Conservation (phyloP, 2,113 vertebrate genomes). For the Trogon surrucura region DNA sequence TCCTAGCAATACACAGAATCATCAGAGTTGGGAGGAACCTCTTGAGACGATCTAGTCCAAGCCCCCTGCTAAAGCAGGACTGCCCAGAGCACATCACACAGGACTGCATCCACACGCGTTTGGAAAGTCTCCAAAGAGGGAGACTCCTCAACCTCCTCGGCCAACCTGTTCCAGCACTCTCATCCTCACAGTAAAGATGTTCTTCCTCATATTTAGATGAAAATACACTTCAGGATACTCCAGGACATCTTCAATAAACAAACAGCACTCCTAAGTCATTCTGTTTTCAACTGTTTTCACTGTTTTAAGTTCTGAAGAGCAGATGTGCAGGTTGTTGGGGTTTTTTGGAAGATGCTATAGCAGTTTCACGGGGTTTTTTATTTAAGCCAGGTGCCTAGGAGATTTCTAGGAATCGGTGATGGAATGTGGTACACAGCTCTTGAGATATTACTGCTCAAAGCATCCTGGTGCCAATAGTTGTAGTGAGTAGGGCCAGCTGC, state of each 20-base stretch:
- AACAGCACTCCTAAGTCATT: background rate
- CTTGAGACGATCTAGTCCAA: no score
- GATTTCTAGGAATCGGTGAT: conserved; percentile 28
- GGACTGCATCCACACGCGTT: no score
- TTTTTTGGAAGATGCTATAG: background rate
- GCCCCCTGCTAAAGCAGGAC: no score
- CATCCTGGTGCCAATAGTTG: conserved; percentile 30
- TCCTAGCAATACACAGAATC: background rate
- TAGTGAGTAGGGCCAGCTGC: background rate
- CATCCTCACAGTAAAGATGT: no score
- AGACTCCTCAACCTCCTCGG: no score
- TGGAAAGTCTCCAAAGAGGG: no score
- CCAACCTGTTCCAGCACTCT: no score
- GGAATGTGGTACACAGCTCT: conserved; percentile 25
- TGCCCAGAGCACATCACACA: no score
- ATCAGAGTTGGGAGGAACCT: no score
- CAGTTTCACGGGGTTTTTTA: background rate
- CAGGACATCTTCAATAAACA: background rate
- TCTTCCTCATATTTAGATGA: no score
- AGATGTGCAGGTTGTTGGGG: background rate
- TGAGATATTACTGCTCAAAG: conserved; percentile 69
- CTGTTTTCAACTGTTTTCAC: background rate
- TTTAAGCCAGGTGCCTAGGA: background rate
- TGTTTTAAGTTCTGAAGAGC: background rate
- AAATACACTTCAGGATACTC: background rate